A percentile compares a stretch with the other conserved stretches of the same genome.
Conservation (phyloP, 37 sponge, comb jelly and placozoan genomes). For the Petrosia ficiformis region DNA sequence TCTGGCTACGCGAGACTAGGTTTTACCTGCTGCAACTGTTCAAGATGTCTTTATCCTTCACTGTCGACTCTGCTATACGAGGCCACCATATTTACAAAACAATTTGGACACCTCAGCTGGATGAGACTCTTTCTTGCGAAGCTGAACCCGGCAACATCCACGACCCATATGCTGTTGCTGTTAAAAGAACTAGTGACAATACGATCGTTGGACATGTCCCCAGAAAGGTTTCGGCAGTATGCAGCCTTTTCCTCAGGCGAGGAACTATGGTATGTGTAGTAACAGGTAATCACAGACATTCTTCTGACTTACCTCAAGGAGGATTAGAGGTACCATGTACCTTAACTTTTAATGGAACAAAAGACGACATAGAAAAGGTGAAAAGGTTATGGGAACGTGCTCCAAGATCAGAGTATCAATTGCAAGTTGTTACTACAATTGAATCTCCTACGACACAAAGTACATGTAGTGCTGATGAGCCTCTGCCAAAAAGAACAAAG, state of each 20-base stretch:
- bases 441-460: slow-evolving; percentile 1
- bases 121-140: slow-evolving; percentile 25
- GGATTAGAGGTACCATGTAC: slow-evolving; percentile 44
- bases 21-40: background rate
- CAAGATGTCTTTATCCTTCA: background rate
- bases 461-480: slow-evolving; percentile 1
- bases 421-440: slow-evolving; percentile 1
- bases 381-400: slow-evolving; percentile 5
- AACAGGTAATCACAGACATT: slow-evolving; percentile 6
- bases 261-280: slow-evolving; percentile 27
- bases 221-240: slow-evolving; percentile 27
- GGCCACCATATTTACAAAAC: slow-evolving; percentile 25
- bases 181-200: background rate
- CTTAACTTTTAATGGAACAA: slow-evolving; percentile 20
- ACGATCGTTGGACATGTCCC: slow-evolving; percentile 39
- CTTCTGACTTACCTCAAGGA: slow-evolving; percentile 45
- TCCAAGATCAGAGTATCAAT: background rate
- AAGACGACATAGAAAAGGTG: slow-evolving; percentile 10
- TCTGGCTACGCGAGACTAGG: no score
- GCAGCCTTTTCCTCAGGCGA: slow-evolving; percentile 22
- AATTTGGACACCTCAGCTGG: slow-evolving; percentile 21
- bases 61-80: slow-evolving; percentile 12
- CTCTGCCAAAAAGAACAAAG: background rate
- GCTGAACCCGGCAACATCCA: slow-evolving; percentile 13
- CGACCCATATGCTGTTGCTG: slow-evolving; percentile 46